Percentiles rank a stretch among this genome's conserved stretches.
phyloP scores from a whole-genome alignment of 1,140 invertebrate species.

The Calephelis virginiensis region DNA sequence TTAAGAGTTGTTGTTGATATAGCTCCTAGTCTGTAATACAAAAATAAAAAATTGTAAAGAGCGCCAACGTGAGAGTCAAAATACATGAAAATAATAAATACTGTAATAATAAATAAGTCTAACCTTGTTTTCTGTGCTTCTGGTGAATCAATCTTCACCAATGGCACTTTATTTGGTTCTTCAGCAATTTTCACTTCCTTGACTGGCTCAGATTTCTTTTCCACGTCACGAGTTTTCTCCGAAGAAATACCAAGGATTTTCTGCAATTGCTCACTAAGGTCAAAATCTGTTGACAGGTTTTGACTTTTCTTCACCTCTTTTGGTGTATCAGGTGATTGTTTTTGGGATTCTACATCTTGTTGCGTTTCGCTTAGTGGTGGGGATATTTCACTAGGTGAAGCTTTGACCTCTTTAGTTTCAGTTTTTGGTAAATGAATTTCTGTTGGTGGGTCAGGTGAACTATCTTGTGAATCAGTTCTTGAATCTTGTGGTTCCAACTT shows the following conservation, averaged over 20 bases:
- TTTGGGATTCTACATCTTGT: conserved; percentile 59
- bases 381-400: conserved; percentile 69
- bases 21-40: conserved; percentile 59
- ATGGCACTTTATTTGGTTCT: conserved; percentile 62
- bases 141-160: conserved; percentile 76
- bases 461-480: conserved; percentile 65
- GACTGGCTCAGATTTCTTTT: conserved; percentile 57
- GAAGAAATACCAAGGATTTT: conserved; percentile 75
- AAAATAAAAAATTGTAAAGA: conserved; percentile 7
- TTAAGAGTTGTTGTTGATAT: conserved; percentile 65
- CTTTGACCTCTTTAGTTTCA: conserved; percentile 59
- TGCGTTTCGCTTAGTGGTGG: conserved; percentile 55
- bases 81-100: too few species aligned
- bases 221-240: conserved; percentile 62
- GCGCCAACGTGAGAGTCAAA: too few species aligned
- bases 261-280: conserved; percentile 74
- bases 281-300: conserved; percentile 74
- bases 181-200: conserved; percentile 69
- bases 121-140: conserved; percentile 68
- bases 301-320: conserved; percentile 75
- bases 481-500: conserved; percentile 55
- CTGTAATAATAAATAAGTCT: conserved; percentile 20
- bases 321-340: conserved; percentile 63
- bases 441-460: conserved; percentile 66
- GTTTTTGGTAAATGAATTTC: conserved; percentile 65